Evolutionary conservation across 92 coral and sea anemone species (phyloP).

Genomic region (Epizoanthus illoricatus): DNA sequence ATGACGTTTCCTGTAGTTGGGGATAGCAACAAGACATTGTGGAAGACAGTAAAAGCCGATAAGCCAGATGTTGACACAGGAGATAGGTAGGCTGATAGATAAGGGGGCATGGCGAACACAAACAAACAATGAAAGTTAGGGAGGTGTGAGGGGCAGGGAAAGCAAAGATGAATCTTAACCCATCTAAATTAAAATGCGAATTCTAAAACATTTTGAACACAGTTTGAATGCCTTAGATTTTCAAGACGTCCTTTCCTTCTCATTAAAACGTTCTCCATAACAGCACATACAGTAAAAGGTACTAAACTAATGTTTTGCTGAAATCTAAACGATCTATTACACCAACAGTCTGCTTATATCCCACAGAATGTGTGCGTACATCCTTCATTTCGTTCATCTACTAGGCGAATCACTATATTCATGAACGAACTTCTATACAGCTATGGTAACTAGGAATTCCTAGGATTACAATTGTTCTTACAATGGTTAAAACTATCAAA

Average conservation of each 20-base stretch:
- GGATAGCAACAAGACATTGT: too few relatives aligned
- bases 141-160: too few relatives aligned
- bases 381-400: neutral
- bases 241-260: slow-evolving; percentile 8
- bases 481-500: slow-evolving; percentile 16
- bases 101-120: neutral
- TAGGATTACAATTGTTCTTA: slow-evolving; percentile 12
- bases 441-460: too few relatives aligned
- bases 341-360: neutral
- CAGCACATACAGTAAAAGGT: neutral
- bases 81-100: too few relatives aligned
- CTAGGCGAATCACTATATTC: neutral
- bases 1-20: too few relatives aligned
- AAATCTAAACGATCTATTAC: neutral
- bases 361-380: neutral
- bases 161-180: too few relatives aligned
- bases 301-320: neutral
- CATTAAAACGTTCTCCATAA: neutral
- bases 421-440: too few relatives aligned
- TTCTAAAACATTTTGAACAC: too few relatives aligned
- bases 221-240: neutral
- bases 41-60: neutral
- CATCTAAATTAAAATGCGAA: too few relatives aligned
- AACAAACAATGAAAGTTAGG: neutral
- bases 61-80: too few relatives aligned